Percentiles rank a stretch among this genome's conserved stretches.
Conservation (phyloP, 2,888 invertebrate species). For the Torymus aiolomorphi region DNA sequence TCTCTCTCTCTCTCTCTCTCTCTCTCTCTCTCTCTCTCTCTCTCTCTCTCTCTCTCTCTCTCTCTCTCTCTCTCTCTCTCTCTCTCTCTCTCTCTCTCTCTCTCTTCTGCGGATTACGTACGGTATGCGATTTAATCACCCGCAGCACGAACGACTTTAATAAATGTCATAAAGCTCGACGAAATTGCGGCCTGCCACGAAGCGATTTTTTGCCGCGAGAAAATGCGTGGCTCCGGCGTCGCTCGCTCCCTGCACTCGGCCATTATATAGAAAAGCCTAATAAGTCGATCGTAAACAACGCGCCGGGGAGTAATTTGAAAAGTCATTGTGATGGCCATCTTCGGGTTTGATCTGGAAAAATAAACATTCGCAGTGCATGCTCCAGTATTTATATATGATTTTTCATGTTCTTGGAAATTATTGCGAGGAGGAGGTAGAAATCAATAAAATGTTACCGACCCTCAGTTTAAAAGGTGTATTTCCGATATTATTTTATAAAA, state of each 20-base stretch:
- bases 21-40: background rate
- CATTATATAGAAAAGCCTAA: slow-evolving; percentile 44
- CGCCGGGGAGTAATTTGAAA: slow-evolving; percentile 30
- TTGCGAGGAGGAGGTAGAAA: too few species aligned
- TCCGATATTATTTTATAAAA: too few species aligned
- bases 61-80: too few species aligned
- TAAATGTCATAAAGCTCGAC: slow-evolving; percentile 54
- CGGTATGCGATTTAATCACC: slow-evolving; percentile 57
- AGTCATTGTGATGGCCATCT: slow-evolving; percentile 8
- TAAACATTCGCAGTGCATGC: background rate
- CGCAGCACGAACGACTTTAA: slow-evolving; percentile 55
- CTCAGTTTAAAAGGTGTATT: too few species aligned
- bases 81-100: background rate
- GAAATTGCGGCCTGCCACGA: slow-evolving; percentile 46
- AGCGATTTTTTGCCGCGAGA: slow-evolving; percentile 41
- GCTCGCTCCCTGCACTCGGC: background rate
- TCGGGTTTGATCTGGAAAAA: background rate
- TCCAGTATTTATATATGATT: too few species aligned
- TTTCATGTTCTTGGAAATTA: too few species aligned
- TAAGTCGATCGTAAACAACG: slow-evolving; percentile 41
- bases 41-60: background rate
- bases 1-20: background rate
- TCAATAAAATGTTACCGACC: too few species aligned
- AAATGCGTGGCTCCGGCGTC: slow-evolving; percentile 9
- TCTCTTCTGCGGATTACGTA: slow-evolving; percentile 10